phyloP scores from a whole-genome alignment of 2,797 vertebrate genomes.

The Spinus olivaceus region DNA sequence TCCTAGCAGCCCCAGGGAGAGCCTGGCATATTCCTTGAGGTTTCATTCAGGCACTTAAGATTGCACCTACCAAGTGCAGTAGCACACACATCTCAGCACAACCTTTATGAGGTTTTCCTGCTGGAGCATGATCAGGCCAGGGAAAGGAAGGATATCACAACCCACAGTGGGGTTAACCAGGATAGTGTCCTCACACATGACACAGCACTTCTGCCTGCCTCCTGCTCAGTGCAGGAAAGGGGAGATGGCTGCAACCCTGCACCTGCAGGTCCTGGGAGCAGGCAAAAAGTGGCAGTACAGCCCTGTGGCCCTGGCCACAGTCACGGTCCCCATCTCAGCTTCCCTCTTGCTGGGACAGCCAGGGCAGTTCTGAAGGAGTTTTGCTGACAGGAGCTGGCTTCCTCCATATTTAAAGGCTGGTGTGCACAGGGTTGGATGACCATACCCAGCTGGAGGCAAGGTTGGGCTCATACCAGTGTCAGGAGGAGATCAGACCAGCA shows the following conservation, averaged over 20 bases:
- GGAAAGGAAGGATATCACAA: neutral
- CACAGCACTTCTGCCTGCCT: neutral
- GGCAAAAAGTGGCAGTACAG: neutral
- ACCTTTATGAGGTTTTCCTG: neutral
- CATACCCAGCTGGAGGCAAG: neutral
- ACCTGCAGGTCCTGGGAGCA: neutral
- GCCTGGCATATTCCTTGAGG: neutral
- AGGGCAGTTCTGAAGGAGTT: neutral
- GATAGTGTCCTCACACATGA: neutral
- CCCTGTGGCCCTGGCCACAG: neutral
- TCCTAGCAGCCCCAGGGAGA: neutral
- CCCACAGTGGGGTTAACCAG: neutral
- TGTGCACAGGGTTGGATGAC: neutral
- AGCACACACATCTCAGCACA: neutral
- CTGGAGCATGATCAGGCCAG: neutral
- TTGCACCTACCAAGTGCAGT: neutral
- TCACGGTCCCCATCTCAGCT: neutral
- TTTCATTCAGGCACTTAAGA: neutral
- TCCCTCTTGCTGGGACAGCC: neutral
- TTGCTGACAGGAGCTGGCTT: neutral
- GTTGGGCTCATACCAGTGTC: neutral
- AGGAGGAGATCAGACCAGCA: neutral
- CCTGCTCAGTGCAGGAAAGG: neutral
- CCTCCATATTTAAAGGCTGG: neutral
- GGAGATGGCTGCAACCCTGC: neutral